phyloP scores from a whole-genome alignment of 53 echinoderm and acorn worm species.

The Echinometra lucunter region DNA sequence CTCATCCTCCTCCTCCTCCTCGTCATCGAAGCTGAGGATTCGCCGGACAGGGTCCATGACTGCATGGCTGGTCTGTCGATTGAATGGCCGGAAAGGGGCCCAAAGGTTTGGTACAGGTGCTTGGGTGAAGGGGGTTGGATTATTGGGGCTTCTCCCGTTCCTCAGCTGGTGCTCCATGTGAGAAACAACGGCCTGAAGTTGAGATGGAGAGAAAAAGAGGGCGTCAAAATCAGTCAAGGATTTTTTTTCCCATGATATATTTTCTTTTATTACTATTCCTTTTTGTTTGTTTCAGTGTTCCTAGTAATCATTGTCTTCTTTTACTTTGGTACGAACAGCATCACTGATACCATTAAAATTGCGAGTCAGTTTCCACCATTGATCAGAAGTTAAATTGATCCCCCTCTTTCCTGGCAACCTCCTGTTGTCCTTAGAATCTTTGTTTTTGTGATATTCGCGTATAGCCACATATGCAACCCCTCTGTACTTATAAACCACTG shows the following conservation, averaged over 20 bases:
- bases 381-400: conserved; percentile 43
- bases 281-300: no score
- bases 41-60: neutral
- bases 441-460: conserved; percentile 27
- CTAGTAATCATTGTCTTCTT: neutral
- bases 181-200: no score
- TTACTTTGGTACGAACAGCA: no score
- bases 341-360: neutral
- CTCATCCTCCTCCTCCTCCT: neutral
- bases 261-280: no score
- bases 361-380: neutral
- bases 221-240: no score
- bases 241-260: no score
- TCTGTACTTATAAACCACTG: conserved; percentile 8
- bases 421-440: conserved; percentile 2
- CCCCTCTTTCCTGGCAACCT: conserved; percentile 22
- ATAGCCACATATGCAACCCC: conserved; percentile 30
- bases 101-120: no score
- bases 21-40: neutral
- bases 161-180: no score
- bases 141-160: no score
- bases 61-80: neutral
- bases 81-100: neutral
- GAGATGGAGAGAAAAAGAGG: no score
- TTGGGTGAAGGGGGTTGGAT: no score